phyloP scores from a whole-genome alignment of 23 tunicate species.

The Halocynthia aurantium region DNA sequence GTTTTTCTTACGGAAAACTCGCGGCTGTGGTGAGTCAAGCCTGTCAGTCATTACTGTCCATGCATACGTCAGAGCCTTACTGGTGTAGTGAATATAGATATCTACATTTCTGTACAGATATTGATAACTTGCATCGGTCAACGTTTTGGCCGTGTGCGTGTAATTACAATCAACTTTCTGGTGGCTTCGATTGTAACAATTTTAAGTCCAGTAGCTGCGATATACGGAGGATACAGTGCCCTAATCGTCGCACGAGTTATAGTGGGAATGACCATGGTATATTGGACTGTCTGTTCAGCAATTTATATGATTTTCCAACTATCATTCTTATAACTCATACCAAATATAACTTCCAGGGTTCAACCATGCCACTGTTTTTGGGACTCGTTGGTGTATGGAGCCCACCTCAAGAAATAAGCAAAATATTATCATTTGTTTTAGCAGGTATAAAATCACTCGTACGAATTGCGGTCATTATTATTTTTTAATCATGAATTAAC shows the following conservation, averaged over 20 bases:
- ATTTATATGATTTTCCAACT: too few species aligned
- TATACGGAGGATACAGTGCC: not conserved
- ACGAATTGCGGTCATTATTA: not conserved
- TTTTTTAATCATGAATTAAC: not conserved
- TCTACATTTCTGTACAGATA: not conserved
- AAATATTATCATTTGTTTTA: not conserved
- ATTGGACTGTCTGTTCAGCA: too few species aligned
- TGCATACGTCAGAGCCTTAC: not conserved
- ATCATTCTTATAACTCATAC: too few species aligned
- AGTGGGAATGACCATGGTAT: not conserved
- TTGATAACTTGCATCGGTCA: not conserved
- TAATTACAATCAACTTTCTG: not conserved
- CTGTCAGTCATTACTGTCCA: not conserved
- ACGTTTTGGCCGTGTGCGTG: not conserved
- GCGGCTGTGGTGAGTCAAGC: not conserved
- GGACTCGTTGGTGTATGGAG: slow-evolving; percentile 4
- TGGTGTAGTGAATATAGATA: too few species aligned
- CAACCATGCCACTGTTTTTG: not conserved
- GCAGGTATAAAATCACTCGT: slow-evolving; percentile 4
- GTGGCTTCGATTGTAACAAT: not conserved
- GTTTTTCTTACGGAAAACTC: not conserved
- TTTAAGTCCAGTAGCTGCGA: not conserved
- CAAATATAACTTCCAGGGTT: not conserved
- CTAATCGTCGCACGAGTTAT: not conserved
- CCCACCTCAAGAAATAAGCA: slow-evolving; percentile 4